Base-by-base conservation (phyloP, 2,797 vertebrate genomes). In the Enteromius afrohamiltoni region DNA sequence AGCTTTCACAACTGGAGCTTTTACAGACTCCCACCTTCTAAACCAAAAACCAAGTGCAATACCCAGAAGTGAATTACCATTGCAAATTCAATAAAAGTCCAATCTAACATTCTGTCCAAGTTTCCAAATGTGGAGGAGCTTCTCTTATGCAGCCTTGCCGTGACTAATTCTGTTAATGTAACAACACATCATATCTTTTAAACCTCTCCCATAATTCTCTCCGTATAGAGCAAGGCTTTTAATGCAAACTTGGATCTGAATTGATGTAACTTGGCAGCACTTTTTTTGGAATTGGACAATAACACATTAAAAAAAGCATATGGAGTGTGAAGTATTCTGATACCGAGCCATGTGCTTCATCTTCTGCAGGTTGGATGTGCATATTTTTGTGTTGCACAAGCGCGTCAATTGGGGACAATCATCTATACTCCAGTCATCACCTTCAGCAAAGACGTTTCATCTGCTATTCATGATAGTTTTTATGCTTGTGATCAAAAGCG, bases 91-190 rank as follows among this genome's bases (percentile, higher is more conserved):
- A 89, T 92, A 90, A 90, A 91, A 93, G 92, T 92, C 84, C 87
- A 93, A 93, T 93, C 93, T 90, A 91, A 79, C 62, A 58, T 87
- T 80, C 23, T 0, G 45, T 91, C 93, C 93, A 93, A 91, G 89
- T 89, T 88, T 83, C 89, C 91, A 92, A 91, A 92, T 94, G 92
- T 88, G 14, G 84, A 86, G 82, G 80, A 90, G 87, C 82, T 82
- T 47, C 84, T 67, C 86, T 92, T 85, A 88, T 84, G 78, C 79
- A 83, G 82, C 55, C 85, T 21, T 82, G 91, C 90, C 90, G 80
- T 92, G 92, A 94, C 93, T 85, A 93, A 94, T 92, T 93, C 86
- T 86, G 90, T 89, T 93, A 92, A 92, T 90, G 91, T 89, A 92
- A 90, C 85, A 92, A 90, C 89, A 91, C 90, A 88, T 88, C 92